Conservation (phyloP, 2,113 vertebrate genomes). For the Hymenochirus boettgeri region DNA sequence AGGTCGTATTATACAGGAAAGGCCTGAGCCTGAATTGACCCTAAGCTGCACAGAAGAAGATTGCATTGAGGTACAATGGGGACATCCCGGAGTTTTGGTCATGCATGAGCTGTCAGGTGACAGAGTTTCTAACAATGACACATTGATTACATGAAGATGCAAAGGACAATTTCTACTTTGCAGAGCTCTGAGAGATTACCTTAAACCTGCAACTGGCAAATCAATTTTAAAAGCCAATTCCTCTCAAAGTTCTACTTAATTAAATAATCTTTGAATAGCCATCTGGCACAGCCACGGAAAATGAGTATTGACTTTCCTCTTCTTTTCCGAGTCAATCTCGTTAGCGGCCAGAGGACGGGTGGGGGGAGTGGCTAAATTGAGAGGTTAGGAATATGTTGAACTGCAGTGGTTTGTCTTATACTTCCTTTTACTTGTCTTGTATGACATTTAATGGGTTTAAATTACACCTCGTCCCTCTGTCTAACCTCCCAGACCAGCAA, state of each 20-base stretch:
- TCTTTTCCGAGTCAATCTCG: slow-evolving; percentile 20
- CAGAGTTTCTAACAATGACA: slow-evolving; percentile 20
- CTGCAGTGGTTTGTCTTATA: background rate
- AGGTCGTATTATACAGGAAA: background rate
- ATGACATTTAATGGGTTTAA: background rate
- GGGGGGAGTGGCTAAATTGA: background rate
- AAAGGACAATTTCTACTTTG: slow-evolving; percentile 14
- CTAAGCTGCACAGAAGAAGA: background rate
- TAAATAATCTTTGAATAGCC: slow-evolving; percentile 29
- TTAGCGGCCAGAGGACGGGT: slow-evolving; percentile 9
- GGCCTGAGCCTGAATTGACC: background rate
- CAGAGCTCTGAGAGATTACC: slow-evolving; percentile 6
- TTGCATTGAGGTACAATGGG: background rate
- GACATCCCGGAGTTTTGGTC: background rate
- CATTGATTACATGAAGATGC: slow-evolving; percentile 2
- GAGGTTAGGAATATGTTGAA: slow-evolving; percentile 8
- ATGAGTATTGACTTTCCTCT: slow-evolving; percentile 38
- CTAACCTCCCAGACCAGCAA: background rate
- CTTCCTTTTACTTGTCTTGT: background rate
- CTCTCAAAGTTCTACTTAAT: slow-evolving; percentile 22
- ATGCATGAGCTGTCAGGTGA: background rate
- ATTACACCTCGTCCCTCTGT: background rate
- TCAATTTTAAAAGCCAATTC: slow-evolving; percentile 37
- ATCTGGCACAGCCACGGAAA: slow-evolving; percentile 20
- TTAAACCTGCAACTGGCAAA: slow-evolving; percentile 20